Evolutionary conservation across 2,113 vertebrate genomes (phyloP).

Genomic region (Phasianus colchicus): DNA sequence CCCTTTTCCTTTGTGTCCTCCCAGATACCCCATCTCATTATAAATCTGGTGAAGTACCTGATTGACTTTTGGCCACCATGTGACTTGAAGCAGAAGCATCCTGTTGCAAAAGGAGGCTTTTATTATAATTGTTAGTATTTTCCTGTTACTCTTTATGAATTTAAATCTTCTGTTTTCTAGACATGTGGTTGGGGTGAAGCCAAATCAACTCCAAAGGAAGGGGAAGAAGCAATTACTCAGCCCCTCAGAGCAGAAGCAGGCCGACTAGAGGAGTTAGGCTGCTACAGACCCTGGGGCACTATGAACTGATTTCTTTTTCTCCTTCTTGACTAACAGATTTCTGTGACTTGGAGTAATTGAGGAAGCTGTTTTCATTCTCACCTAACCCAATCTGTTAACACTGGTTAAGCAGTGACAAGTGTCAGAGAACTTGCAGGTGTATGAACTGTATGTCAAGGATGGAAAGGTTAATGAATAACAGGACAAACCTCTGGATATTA

Average conservation of each 20-base stretch:
- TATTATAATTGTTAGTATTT: background rate
- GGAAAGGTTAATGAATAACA: slow-evolving; percentile 49
- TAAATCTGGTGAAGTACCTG: background rate
- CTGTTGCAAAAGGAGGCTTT: background rate
- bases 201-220: background rate
- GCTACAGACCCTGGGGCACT: background rate
- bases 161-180: background rate
- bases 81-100: background rate
- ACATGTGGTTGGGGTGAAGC: background rate
- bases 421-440: slow-evolving; percentile 4
- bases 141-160: background rate
- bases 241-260: background rate
- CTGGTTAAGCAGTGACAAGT: slow-evolving; percentile 22
- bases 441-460: slow-evolving; percentile 30
- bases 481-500: background rate
- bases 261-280: background rate
- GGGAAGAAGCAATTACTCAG: background rate
- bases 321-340: background rate
- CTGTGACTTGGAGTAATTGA: background rate
- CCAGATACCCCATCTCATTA: rapidly evolving
- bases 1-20: background rate
- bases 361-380: slow-evolving; percentile 16
- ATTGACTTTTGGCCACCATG: background rate
- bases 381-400: background rate
- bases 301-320: background rate